These are phyloP conservation scores for Zosterops japonicus DNA, from an alignment of 2,113 vertebrate genomes.

Conservation along the genomic window DNA sequence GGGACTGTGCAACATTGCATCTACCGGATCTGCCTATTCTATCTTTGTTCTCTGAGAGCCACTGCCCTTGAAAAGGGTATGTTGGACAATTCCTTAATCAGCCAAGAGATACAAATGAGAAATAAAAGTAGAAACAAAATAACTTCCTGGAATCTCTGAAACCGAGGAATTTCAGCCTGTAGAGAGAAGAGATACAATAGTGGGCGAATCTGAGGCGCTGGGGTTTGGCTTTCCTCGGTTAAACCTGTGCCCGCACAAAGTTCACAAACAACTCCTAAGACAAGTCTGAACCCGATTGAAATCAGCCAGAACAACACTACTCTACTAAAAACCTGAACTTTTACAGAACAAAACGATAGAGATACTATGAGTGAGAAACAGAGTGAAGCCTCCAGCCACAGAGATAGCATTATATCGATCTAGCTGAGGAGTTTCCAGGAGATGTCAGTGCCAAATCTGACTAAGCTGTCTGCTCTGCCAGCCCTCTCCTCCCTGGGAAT, in stretches of 20 bases:
- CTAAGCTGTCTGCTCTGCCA: background rate
- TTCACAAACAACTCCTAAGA: background rate
- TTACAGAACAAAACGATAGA: background rate
- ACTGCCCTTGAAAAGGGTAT: background rate
- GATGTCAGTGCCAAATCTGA: background rate
- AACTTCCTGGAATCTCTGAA: background rate
- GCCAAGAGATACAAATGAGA: background rate
- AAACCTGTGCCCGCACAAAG: background rate
- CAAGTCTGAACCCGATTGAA: background rate
- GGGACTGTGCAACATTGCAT: background rate
- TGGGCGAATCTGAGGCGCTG: fast-evolving
- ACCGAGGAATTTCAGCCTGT: background rate
- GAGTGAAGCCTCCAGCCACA: background rate
- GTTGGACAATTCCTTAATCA: background rate
- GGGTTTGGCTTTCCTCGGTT: background rate
- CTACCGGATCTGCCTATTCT: background rate
- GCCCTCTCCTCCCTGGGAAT: background rate
- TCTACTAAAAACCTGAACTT: background rate
- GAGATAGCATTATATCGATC: background rate
- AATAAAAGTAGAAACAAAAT: background rate
- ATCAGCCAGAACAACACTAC: background rate
- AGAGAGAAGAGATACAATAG: background rate
- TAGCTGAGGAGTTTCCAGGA: background rate
- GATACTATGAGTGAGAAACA: background rate
- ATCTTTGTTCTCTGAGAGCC: background rate